Base-by-base conservation (phyloP, 2,888 invertebrate genomes). In the Geotrupes spiniger region DNA sequence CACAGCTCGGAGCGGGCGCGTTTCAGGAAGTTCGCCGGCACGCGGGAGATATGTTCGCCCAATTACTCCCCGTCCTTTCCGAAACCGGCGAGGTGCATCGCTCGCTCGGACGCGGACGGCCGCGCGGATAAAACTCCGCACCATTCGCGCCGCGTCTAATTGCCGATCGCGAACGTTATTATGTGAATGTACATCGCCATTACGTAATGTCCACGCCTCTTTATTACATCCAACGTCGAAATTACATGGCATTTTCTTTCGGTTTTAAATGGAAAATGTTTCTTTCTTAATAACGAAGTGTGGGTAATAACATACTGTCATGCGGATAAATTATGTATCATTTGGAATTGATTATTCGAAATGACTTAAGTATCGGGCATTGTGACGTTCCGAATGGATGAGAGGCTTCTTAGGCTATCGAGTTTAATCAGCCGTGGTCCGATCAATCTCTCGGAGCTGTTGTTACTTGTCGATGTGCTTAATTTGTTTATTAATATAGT, bases 131-230 rank as follows among this genome's bases (percentile, higher is more conserved):
- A n/a, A n/a, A n/a, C n/a, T n/a, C n/a, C n/a, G n/a, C n/a, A n/a
- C n/a, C n/a, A n/a, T n/a, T n/a, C n/a, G n/a, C n/a, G n/a, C n/a
- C n/a, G n/a, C n/a, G n/a, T n/a, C n/a, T n/a, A n/a, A n/a, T n/a
- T n/a, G n/a, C n/a, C n/a, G n/a, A n/a, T n/a, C n/a, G n/a, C n/a
- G 10, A 6, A 11, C 12, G 11, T 29, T 29, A 29, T 29, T 29
- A 29, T 4, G 29, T 11, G 29, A n/a, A 3, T 29, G 29, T 3
- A 6, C 27, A 26, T 26, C 27, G n/a, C 6, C 6, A 6, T 29
- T 29, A 29, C 29, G 29, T 29, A 29, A 29, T 29, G 11, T 29
- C 29, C 29, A 29, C 29, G 29, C 29, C 29, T 29, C 29, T 29
- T 29, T 29, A 29, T 29, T 29, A 29, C 5, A 29, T 11, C 8